Base-by-base conservation (phyloP, 2,888 invertebrate genomes). In the Caradrina kadenii region DNA sequence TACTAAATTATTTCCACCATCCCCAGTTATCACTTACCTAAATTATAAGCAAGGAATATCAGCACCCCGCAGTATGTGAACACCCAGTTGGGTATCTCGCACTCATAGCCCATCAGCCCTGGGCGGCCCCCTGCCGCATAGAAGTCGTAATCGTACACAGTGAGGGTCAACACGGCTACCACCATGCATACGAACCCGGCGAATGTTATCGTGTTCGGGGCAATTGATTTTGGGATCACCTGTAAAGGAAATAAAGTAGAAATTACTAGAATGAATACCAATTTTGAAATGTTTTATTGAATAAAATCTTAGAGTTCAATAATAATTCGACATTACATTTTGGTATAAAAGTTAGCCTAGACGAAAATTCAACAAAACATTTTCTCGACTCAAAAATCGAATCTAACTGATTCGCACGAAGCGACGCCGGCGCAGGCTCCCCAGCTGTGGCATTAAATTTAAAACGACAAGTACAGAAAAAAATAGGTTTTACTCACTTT, bases 121-220 rank as follows among this genome's bases (percentile, higher is more conserved):
- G 68, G 83, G 39, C 82, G 91, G 80, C 82, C 89, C 1, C 88
- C 95, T 69, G 89, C 85, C 2, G 92, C 91, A 22, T 97, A 97
- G 88, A 98, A 98, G 86, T 97, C 96, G 90, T 98, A 98, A 93
- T 99, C 99, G 89, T 98, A 98, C 86, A 97, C 96, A 54, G 97
- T 96, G 82, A 99, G 97, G 79, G 99, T 90, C 42, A 97, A 80
- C 86, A 98, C 98, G 88, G 98, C 98, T 39, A 97, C 92, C 64
- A 99, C 97, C 77, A 99, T 98, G 90, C 99, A 97, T 56, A 99
- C 94, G 92, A 99, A 99, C n/a, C 99, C 99, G 63, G 97, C 96
- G 90, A 99, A 98, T 11, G 99, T 99, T 71, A 99, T 96, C 66
- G 99, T 93, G 92, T 99, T 99, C 58, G 99, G 99, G 0, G 99